Base-by-base conservation (phyloP, 2,888 invertebrate species). In the Blastobasis lacticolella region DNA sequence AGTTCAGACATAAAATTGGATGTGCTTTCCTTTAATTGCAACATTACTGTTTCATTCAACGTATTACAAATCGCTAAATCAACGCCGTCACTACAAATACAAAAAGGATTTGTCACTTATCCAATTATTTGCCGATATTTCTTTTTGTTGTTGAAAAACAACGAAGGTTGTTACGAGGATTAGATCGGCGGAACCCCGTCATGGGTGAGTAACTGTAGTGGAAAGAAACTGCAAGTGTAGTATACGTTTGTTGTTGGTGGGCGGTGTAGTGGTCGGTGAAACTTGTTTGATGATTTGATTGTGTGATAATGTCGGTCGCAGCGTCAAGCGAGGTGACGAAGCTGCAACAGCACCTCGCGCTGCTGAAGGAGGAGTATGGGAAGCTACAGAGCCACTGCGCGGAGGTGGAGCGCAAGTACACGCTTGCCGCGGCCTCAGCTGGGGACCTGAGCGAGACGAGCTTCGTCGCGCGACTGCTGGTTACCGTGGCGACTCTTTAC, bases 351-450 rank as follows among this genome's bases (percentile, higher is more conserved):
- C 97, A 97, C 76, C 88, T 98, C 59, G 82, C 93, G 52, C 89
- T 98, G 54, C 89, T 98, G 56, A 93, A 96, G 67, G 95, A 96
- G 63, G 96, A 98, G 80, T 97, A 97, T 81, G 94, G 95, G 6
- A 96, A 96, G 80, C 88, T 98, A 38, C 96, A 97, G 75, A 91
- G 91, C 48, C 92, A 92, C 58, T 93, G 95, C 71, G 91, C 92
- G 6, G 96, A 96, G 64, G 79, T 97, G 38, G 95, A 97, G 73
- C 91, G 93, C 59, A 95, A 96, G 78, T 96, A 96, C 72, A 94
- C 94, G 57, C 90, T 94, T 58, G 92, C 93, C 1, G 92, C 93
- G 43, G 94, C 94, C 0, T 89, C 92, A 0, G 90, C 91, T 57
- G 91, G 90, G 5, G 90, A 90, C 61, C 84, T 90, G 53, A 90